Base-by-base conservation (phyloP, 2,797 vertebrate species). In the Scomberomorus guttatus region DNA sequence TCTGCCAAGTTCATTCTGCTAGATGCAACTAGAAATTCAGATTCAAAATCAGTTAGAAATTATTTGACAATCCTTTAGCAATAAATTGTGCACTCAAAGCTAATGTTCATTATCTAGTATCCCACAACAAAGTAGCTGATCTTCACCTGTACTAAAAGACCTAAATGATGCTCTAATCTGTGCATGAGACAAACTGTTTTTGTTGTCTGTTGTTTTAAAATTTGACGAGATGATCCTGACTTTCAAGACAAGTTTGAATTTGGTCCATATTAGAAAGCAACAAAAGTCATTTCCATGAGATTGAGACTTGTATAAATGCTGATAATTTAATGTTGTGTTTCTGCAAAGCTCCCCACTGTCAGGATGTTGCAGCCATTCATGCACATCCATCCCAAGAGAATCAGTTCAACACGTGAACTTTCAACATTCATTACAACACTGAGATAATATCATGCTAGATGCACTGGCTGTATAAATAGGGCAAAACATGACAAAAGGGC, bases 401-500 rank as follows among this genome's bases (percentile, higher is more conserved):
- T 87, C 90, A 85, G 89, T 48, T 88, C 78, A 42, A 56, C 87
- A 56, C 78, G 61, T 68, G 39, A 85, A 91, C 55, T 56, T 22
- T 29, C 22, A 27, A 17, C 78, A 80, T 91, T 93, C 79, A 90
- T 91, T 87, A 85, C 50, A 75, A 89, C 62, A 64, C 20, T 55
- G 65, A 52, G 52, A 72, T 37, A 85, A 64, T 69, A 62, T 79
- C 72, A 51, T 17, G 73, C 22, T 66, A 61, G 80, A 88, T 34
- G 75, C 81, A 72, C 55, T 12, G 62, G 69, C 77, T 86, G 83
- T 63, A 56, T 80, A 91, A 92, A 93, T 81, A 66, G 81, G 82
- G 63, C 72, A 72, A 75, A 75, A 69, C 61, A 69, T 74, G 82
- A 91, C 88, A 89, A 90, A 89, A 86, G 84, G 61, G 54, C 84